Evolutionary conservation across 2,113 vertebrate species (phyloP).

Genomic region (Rhombomys opimus): DNA sequence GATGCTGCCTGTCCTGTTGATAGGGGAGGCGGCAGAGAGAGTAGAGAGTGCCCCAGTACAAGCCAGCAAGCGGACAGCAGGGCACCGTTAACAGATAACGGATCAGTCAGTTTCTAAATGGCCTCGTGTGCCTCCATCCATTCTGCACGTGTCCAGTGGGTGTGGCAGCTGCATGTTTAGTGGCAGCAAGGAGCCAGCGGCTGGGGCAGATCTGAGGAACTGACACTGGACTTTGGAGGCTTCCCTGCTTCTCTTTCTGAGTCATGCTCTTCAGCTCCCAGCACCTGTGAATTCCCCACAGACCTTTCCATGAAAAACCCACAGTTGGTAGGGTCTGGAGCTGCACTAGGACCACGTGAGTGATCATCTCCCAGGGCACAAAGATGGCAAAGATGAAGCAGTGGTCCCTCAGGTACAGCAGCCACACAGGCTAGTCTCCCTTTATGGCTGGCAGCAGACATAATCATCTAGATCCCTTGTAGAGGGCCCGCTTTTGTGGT

Average conservation of each 20-base stretch:
- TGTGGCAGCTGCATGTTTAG: neutral
- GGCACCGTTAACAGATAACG: neutral
- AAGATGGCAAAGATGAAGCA: neutral
- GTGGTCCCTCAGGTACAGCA: neutral
- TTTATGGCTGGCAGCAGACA: neutral
- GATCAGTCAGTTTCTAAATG: neutral
- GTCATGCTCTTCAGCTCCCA: neutral
- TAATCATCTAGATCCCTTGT: neutral
- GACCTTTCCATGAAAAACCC: neutral
- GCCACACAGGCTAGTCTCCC: neutral
- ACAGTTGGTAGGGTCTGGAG: neutral
- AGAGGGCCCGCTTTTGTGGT: neutral
- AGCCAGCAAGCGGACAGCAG: neutral
- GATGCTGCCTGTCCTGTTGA: neutral
- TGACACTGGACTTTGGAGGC: neutral
- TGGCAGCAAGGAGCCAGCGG: neutral
- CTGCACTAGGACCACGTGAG: neutral
- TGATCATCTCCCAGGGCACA: neutral
- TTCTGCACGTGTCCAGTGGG: neutral
- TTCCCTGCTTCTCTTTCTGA: neutral
- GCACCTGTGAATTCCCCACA: neutral
- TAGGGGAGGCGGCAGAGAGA: neutral
- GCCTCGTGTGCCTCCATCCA: constrained; percentile 38
- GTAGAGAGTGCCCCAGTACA: neutral
- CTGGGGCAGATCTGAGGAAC: neutral